A percentile compares a stretch with the other conserved stretches of the same genome.
Evolutionary conservation across 2,113 vertebrate genomes (phyloP).

Genomic region (Motacilla alba): DNA sequence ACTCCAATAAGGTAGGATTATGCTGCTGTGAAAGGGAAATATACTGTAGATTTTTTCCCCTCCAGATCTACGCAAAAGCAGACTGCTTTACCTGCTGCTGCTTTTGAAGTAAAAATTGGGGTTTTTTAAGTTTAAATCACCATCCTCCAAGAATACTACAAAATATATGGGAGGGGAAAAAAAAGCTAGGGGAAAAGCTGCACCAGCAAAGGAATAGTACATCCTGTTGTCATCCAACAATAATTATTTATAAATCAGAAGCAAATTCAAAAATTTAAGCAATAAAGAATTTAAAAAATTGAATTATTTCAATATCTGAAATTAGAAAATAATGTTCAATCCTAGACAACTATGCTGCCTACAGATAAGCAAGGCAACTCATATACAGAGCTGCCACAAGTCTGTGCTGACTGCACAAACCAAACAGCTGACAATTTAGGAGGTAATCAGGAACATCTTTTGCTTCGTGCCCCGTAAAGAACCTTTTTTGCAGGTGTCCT

Average conservation of each 20-base stretch:
- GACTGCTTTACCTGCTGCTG: background rate
- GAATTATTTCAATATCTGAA: background rate
- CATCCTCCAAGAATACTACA: background rate
- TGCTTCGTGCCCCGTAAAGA: background rate
- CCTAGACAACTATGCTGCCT: background rate
- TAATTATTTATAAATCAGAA: background rate
- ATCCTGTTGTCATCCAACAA: background rate
- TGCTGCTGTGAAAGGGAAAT: background rate
- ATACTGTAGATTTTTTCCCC: background rate
- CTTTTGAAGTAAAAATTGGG: background rate
- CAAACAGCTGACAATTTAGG: background rate
- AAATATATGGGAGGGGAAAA: background rate
- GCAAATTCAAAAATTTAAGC: background rate
- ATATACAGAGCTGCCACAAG: background rate
- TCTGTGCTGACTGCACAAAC: background rate
- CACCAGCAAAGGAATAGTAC: background rate
- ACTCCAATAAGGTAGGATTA: background rate
- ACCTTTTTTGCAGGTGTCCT: constrained; percentile 89
- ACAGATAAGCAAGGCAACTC: background rate
- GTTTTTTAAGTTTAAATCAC: background rate
- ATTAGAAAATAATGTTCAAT: background rate
- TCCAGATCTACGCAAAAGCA: background rate
- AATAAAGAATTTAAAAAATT: background rate
- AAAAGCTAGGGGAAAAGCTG: background rate
- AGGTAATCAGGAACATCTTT: background rate